Evolutionary conservation across 2,797 vertebrate species (phyloP).

Genomic region (Picus viridis): DNA sequence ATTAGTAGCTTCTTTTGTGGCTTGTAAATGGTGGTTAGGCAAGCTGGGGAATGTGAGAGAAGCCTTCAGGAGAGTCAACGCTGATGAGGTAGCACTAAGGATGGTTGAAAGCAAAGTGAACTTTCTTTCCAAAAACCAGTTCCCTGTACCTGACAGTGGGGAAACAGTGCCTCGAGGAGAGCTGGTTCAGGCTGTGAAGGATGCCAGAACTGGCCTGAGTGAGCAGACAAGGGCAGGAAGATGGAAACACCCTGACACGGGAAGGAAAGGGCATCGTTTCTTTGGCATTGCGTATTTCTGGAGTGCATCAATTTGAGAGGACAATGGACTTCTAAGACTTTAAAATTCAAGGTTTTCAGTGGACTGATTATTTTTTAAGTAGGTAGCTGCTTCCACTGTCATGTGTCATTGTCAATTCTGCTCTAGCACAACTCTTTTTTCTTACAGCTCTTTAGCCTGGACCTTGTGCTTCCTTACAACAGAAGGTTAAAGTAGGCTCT

Average conservation of each 20-base stretch:
- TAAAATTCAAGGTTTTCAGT: not conserved
- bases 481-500: not conserved
- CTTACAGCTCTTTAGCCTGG: not conserved
- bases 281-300: conserved; percentile 48
- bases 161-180: not conserved
- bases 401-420: not conserved
- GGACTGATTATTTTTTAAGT: not conserved
- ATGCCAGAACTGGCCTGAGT: not conserved
- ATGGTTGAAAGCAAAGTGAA: not conserved
- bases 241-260: not conserved
- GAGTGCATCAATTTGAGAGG: not conserved
- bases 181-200: not conserved
- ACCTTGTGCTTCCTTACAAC: not conserved
- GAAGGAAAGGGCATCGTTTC: not conserved
- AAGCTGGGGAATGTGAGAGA: not conserved
- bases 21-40: not conserved
- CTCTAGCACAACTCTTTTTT: not conserved
- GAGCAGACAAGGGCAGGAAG: not conserved
- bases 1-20: not conserved
- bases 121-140: not conserved
- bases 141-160: not conserved
- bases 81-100: conserved; percentile 65
- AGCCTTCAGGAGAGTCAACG: conserved; percentile 13
- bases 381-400: not conserved
- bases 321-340: not conserved